phyloP scores from a whole-genome alignment of 2,888 invertebrate species.

The Philereme transversata region DNA sequence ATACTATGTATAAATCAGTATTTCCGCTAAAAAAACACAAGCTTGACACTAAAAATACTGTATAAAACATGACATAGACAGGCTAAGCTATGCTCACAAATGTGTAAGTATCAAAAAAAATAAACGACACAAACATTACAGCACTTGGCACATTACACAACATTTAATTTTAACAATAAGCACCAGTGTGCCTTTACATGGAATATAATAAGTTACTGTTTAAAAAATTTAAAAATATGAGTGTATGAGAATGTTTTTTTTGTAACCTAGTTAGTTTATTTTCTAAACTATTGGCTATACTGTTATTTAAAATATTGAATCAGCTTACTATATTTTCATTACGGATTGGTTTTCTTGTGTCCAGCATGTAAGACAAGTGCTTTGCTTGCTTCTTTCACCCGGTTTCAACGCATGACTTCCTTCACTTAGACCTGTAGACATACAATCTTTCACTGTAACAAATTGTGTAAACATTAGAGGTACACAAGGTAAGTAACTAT shows the following conservation, averaged over 20 bases:
- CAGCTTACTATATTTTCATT: slow-evolving; percentile 28
- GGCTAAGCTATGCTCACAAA: slow-evolving; percentile 44
- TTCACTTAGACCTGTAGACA: slow-evolving; percentile 22
- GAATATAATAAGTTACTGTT: slow-evolving; percentile 8
- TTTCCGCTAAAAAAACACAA: slow-evolving; percentile 25
- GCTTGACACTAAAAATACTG: slow-evolving; percentile 33
- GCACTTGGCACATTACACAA: slow-evolving; percentile 34
- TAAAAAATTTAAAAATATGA: background rate
- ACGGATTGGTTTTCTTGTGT: slow-evolving; percentile 21
- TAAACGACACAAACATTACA: slow-evolving; percentile 25
- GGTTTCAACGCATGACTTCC: slow-evolving; percentile 37
- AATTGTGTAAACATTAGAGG: background rate
- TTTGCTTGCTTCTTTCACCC: slow-evolving; percentile 46
- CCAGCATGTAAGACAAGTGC: slow-evolving; percentile 36
- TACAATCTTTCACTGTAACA: slow-evolving; percentile 14
- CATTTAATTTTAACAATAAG: slow-evolving; percentile 3
- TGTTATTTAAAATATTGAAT: slow-evolving; percentile 6
- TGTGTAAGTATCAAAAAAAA: slow-evolving; percentile 30
- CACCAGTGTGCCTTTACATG: slow-evolving; percentile 14
- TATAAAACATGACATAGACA: slow-evolving; percentile 30
- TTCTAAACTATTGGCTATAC: slow-evolving; percentile 4
- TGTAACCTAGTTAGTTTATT: background rate
- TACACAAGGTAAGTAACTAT: slow-evolving; percentile 12
- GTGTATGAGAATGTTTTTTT: background rate
- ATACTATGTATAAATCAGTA: slow-evolving; percentile 18